A percentile compares a stretch with the other conserved stretches of the same genome.
phyloP scores from a whole-genome alignment of 92 coral and sea anemone genomes.

The Palythoa grandis region DNA sequence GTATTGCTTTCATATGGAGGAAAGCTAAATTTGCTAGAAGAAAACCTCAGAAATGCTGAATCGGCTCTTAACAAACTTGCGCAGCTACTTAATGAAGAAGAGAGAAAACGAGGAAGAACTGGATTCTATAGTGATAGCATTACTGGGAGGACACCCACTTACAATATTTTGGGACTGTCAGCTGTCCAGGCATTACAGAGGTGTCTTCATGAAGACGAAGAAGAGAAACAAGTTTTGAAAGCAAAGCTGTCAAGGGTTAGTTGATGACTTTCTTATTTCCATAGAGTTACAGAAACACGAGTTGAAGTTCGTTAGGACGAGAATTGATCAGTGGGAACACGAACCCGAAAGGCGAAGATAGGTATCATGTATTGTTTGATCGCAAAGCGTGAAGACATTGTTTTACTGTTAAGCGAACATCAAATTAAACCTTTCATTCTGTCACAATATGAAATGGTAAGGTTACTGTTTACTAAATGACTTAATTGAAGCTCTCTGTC shows the following conservation, averaged over 20 bases:
- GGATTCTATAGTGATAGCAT: slow-evolving; percentile 35
- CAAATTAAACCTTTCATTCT: too few relatives aligned
- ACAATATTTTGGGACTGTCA: slow-evolving; percentile 59
- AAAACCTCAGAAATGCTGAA: slow-evolving; percentile 53
- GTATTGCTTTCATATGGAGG: slow-evolving; percentile 53
- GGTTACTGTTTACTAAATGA: too few relatives aligned
- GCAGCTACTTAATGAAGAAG: slow-evolving; percentile 65
- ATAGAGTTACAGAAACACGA: too few relatives aligned
- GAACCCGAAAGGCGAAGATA: too few relatives aligned
- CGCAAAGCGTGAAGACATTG: too few relatives aligned
- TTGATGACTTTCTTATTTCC: too few relatives aligned
- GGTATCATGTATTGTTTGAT: too few relatives aligned
- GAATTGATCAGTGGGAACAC: too few relatives aligned
- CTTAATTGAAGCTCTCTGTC: too few relatives aligned
- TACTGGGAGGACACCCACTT: slow-evolving; percentile 32
- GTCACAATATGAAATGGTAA: too few relatives aligned
- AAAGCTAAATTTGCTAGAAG: slow-evolving; percentile 54
- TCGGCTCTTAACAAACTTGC: slow-evolving; percentile 62
- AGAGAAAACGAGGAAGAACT: slow-evolving; percentile 68
- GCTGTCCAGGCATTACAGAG: slow-evolving; percentile 75
- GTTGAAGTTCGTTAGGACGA: too few relatives aligned
- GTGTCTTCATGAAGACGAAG: slow-evolving; percentile 80
- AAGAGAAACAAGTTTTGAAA: slow-evolving; percentile 66
- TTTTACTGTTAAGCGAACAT: too few relatives aligned
- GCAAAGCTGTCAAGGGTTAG: slow-evolving; percentile 67